Evolutionary conservation across 2,113 vertebrate genomes (phyloP).

Genomic region (Pluvialis apricaria): DNA sequence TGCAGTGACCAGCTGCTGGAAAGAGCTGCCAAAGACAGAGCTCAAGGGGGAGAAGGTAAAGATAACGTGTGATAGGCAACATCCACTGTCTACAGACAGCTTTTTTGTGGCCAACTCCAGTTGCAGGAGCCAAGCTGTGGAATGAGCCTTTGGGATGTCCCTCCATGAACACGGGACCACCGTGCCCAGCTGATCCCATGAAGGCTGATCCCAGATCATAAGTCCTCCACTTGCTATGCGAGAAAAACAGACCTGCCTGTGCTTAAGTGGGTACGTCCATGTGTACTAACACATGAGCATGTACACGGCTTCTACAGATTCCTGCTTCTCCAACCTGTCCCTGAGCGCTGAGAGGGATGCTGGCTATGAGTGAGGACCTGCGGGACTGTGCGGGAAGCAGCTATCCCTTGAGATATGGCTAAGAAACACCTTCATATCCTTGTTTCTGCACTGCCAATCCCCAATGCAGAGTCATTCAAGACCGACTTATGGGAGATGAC

Average conservation of each 20-base stretch:
- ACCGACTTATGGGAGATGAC: background rate
- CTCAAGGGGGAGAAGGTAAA: background rate
- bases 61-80: background rate
- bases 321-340: background rate
- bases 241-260: background rate
- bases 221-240: background rate
- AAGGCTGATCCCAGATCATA: background rate
- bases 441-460: background rate
- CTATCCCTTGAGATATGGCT: background rate
- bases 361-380: background rate
- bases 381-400: background rate
- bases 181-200: accelerated
- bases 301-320: background rate
- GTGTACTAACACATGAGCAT: background rate
- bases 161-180: background rate
- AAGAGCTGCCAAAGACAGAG: background rate
- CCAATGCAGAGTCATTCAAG: background rate
- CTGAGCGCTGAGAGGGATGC: background rate
- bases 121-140: background rate
- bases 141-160: background rate
- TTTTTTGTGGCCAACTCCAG: accelerated
- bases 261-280: accelerated
- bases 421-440: background rate
- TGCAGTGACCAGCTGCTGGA: background rate
- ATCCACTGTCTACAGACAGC: background rate